A percentile compares a stretch with the other conserved stretches of the same genome.
These are phyloP conservation scores for Phaethon lepturus DNA, from an alignment of 2,113 vertebrate genomes.

Conservation along the genomic window DNA sequence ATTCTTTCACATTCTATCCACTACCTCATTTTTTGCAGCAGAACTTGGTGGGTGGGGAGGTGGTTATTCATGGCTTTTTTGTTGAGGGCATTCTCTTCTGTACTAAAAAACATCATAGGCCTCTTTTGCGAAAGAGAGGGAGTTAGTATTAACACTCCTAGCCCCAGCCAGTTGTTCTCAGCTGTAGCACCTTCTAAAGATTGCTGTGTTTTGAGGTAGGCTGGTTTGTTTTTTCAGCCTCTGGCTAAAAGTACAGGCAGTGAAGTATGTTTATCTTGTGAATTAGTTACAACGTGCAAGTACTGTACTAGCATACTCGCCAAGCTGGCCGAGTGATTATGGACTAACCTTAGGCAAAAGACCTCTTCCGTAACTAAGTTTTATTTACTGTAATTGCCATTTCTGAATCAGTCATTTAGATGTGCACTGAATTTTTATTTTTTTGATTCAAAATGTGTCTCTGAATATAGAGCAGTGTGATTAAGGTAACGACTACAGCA, in stretches of 20 bases:
- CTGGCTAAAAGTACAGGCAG: background rate
- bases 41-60: background rate
- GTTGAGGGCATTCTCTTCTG: background rate
- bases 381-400: background rate
- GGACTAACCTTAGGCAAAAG: background rate
- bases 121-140: background rate
- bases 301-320: background rate
- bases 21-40: background rate
- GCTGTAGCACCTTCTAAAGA: background rate
- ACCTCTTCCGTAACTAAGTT: background rate
- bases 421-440: background rate
- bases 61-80: background rate
- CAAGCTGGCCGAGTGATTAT: background rate
- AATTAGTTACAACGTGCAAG: background rate
- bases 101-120: background rate
- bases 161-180: background rate
- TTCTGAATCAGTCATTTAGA: background rate
- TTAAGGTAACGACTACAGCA: background rate
- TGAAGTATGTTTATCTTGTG: background rate
- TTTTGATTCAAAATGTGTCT: background rate
- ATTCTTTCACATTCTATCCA: background rate
- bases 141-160: background rate
- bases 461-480: background rate
- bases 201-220: background rate
- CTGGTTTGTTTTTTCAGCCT: background rate